Evolutionary conservation across 2,113 vertebrate species (phyloP), one percentile per base, ranked within the genome.

Genomic region (Coptodon bakossiorum): DNA sequence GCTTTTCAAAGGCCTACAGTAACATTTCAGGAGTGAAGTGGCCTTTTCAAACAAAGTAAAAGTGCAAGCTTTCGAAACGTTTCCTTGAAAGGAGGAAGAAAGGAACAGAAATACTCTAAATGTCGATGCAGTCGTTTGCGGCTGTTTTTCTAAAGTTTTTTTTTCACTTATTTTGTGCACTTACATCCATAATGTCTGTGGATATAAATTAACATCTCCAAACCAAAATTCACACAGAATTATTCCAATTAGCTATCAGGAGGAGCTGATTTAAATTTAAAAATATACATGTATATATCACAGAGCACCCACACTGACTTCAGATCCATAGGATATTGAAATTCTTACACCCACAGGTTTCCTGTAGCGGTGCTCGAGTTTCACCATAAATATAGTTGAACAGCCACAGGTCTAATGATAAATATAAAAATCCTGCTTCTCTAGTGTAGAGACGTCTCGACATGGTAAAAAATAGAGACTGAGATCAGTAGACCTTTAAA

Each of bases 11-110:
- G 79, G 63, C 54, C 81, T 12, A 22, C 83, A 89, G 80, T 86
- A 87, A 92, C 84, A 86, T 76, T 61, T 87, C 54, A 86, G 83
- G 85, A 92, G 29, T 73, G 85, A 83, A 93, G 90, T 91, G 87
- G 22, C 88, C 88, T 93, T 73, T 85, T 85, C 6, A n/a, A 88
- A 89, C 10, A 40, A n/a, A 19, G 14, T 61, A 93, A 94, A 94
- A 93, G 92, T 93, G 94, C 93, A 86, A 88, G 57, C 90, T 90
- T 89, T 83, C 14, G 76, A 88, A 92, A 40, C 61, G 6, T 5
- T 56, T 73, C 57, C 66, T 90, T 81, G 38, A 89, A 84, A 89
- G 13, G 9, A 88, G 48, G 31, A n/a, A 17, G 27, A 83, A 78
- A 89, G 6, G 43, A 3, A 84, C 71, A 61, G 6, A 1, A 29